These are phyloP conservation scores for Conger conger DNA, from an alignment of 2,113 vertebrate species.

Conservation along the genomic window DNA sequence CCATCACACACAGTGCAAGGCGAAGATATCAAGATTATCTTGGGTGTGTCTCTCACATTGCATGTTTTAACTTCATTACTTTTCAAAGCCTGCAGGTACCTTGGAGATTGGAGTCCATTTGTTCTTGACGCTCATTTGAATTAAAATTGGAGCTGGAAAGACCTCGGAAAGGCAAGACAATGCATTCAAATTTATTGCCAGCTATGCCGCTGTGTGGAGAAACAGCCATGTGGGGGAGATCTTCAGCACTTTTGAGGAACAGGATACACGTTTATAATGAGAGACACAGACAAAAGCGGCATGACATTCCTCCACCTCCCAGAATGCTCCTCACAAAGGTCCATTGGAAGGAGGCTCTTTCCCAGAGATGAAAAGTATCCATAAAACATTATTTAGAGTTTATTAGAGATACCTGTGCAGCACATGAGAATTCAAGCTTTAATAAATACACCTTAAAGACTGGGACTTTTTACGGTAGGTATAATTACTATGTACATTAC, in stretches of 20 bases:
- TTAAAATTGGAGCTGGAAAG: background rate
- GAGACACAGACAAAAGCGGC: background rate
- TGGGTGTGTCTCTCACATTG: background rate
- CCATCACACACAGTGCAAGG: background rate
- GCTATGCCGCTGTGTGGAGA: background rate
- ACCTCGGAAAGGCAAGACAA: background rate
- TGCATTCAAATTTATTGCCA: background rate
- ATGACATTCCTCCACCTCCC: background rate
- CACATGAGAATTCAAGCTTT: too few species aligned
- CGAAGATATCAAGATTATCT: background rate
- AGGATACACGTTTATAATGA: background rate
- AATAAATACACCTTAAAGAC: too few species aligned
- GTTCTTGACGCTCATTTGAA: background rate
- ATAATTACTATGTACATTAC: too few species aligned
- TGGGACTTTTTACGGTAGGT: too few species aligned
- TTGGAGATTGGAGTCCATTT: background rate
- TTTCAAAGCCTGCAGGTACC: background rate
- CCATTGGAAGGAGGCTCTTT: background rate
- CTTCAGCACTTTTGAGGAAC: background rate
- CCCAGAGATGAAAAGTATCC: background rate
- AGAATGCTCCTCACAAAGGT: background rate
- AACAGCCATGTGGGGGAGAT: background rate
- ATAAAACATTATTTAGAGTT: background rate
- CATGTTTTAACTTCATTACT: background rate
- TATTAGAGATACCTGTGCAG: background rate